These are phyloP conservation scores for Oxygymnocypris stewartii DNA, from an alignment of 2,113 vertebrate species.

Conservation along the genomic window DNA sequence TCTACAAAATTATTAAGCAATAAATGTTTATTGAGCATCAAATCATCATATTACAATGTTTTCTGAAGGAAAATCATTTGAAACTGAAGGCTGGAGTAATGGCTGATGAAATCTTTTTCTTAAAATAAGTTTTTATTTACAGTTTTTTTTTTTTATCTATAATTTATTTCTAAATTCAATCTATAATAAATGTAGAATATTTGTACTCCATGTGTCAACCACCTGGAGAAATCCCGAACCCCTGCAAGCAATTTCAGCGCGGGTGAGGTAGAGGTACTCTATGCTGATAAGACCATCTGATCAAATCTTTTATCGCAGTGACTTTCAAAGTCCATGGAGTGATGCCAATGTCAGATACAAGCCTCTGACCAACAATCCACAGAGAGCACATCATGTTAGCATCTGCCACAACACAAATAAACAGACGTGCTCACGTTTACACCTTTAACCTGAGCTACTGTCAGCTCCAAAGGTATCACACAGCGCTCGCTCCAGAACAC, in stretches of 20 bases:
- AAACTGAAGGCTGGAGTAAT: no score
- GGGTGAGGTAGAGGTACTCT: background rate
- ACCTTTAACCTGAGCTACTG: conserved; percentile 26
- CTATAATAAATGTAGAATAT: background rate
- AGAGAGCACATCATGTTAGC: conserved; percentile 27
- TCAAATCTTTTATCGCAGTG: conserved; percentile 6
- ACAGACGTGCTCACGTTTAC: background rate
- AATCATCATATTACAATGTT: no score
- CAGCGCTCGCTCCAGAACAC: background rate
- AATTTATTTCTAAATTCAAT: no score
- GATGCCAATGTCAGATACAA: conserved; percentile 12
- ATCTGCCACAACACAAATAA: conserved; percentile 17
- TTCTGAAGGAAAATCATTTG: no score
- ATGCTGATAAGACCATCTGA: conserved; percentile 5
- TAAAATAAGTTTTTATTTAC: no score
- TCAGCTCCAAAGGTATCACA: conserved; percentile 25
- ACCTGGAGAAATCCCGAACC: background rate
- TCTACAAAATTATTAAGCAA: no score
- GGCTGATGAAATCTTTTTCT: no score
- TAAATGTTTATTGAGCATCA: no score
- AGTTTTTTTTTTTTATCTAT: no score
- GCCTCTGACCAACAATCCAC: conserved; percentile 18
- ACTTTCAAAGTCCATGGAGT: conserved; percentile 11
- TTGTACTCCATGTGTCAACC: background rate
- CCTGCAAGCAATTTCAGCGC: background rate